Base-by-base conservation (phyloP, 2,113 vertebrate species). In the Cyrtonyx montezumae region DNA sequence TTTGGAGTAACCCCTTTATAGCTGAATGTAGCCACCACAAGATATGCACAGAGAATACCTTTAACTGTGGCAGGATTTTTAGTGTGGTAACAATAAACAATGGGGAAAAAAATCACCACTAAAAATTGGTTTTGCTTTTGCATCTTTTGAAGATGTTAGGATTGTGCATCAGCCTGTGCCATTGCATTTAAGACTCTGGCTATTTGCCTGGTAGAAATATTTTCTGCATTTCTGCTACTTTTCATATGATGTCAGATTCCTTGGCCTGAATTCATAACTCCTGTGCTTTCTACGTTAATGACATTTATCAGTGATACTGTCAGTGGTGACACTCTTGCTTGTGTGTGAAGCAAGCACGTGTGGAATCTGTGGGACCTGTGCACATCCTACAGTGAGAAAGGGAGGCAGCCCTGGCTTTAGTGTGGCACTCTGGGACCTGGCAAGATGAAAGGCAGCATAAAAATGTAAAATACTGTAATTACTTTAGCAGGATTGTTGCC, bases 361-460 rank as follows among this genome's bases (percentile, higher is more conserved):
- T 9, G 5, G 55, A 88, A 23, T 53, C 0, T 0, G 8, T 61
- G 3, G 11, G 58, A 30, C n/a, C 49, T 65, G 0, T 53, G 0
- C 36, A 28, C 0, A 0, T 74, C 10, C 34, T 80, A 25, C n/a
- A 63, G 32, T 2, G 0, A 58, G 53, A 17, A 3, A 1, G 55
- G 67, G 19, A 86, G 32, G 40, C 66, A 83, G 43, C 25, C 8
- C 30, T 26, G 30, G 59, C 55, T 63, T 86, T 17, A 65, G 55
- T 19, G 65, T 61, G 56, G 42, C 13, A 19, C 32, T 61, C 28
- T 63, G 65, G 55, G 37, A n/a, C 25, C 11, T 15, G 21, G 34
- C 30, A 51, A 48, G 30, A 53, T 48, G 51, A 85, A 80, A 94
- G 43, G 43, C 32, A 40, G 55, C 37, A 30, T 51, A 53, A 78